A percentile compares a stretch with the other conserved stretches of the same genome.
phyloP scores from a whole-genome alignment of 2,113 vertebrate genomes.

The Strix aluco region DNA sequence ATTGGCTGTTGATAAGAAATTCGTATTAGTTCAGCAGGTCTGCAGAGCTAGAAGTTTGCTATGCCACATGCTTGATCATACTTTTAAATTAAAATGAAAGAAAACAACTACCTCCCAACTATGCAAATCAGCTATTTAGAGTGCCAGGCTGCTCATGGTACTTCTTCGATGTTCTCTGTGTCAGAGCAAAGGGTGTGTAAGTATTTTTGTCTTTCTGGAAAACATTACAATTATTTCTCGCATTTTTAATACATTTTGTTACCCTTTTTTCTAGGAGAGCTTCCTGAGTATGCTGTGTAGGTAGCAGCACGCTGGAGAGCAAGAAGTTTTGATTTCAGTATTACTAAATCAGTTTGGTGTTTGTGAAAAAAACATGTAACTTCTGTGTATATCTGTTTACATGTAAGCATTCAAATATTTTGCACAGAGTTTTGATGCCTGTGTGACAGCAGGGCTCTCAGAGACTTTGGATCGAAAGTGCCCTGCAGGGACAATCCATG shows the following conservation, averaged over 20 bases:
- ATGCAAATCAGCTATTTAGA: neutral
- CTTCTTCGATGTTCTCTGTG: neutral
- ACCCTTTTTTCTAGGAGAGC: neutral
- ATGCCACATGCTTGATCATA: neutral
- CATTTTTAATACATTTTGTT: neutral
- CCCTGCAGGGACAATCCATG: neutral
- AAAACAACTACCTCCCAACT: neutral
- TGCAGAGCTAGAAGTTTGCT: neutral
- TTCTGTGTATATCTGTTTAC: neutral
- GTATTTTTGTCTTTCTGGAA: neutral
- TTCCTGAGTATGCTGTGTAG: neutral
- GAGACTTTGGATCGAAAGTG: neutral
- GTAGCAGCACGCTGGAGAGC: neutral
- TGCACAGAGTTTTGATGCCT: neutral
- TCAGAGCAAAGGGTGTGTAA: neutral
- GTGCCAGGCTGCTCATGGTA: neutral
- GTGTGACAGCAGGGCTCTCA: neutral
- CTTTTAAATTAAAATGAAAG: conserved; percentile 16
- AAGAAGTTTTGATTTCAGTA: neutral
- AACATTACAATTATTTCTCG: neutral
- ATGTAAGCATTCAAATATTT: neutral
- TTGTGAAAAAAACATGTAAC: neutral
- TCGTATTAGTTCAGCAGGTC: neutral
- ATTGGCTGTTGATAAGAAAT: neutral
- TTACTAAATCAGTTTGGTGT: neutral